A percentile compares a stretch with the other conserved stretches of the same genome.
Evolutionary conservation across 2,113 vertebrate genomes (phyloP).

Genomic region (Microcebus tavaratra): DNA sequence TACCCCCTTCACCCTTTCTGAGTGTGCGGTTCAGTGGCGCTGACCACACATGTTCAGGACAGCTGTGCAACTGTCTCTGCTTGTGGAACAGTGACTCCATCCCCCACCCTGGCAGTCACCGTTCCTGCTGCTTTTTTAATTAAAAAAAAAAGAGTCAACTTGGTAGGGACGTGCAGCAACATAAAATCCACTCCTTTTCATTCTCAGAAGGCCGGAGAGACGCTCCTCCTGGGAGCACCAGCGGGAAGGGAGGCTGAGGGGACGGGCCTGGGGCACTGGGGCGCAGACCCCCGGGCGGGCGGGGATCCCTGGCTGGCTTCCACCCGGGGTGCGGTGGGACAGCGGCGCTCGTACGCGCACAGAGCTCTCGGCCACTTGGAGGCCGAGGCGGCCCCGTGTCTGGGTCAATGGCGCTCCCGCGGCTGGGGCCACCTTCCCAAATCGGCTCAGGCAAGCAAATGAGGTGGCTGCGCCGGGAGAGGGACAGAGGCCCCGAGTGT

Average conservation of each 20-base stretch:
- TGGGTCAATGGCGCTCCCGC: accelerated
- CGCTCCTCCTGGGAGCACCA: accelerated
- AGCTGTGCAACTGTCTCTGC: background rate
- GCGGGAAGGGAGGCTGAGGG: accelerated
- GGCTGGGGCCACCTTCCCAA: background rate
- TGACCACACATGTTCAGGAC: background rate
- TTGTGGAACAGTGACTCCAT: accelerated
- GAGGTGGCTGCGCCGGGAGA: accelerated
- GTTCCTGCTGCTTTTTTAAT: background rate
- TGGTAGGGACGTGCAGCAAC: accelerated
- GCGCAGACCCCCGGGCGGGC: accelerated
- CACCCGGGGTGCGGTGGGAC: accelerated
- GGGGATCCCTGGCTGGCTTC: accelerated
- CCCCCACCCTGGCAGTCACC: background rate
- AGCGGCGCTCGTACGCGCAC: accelerated
- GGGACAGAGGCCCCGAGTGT: background rate
- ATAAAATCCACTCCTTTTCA: background rate
- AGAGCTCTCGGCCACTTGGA: background rate
- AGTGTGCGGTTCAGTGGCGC: accelerated
- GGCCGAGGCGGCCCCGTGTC: accelerated
- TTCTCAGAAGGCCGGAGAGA: too few relatives aligned
- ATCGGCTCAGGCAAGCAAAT: background rate
- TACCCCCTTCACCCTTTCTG: background rate
- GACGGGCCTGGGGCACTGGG: accelerated
- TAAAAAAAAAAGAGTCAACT: background rate